Evolutionary conservation across 2,888 invertebrate species (phyloP), one percentile per base, ranked within the genome.

Genomic region (Gymnoscelis rufifasciata): DNA sequence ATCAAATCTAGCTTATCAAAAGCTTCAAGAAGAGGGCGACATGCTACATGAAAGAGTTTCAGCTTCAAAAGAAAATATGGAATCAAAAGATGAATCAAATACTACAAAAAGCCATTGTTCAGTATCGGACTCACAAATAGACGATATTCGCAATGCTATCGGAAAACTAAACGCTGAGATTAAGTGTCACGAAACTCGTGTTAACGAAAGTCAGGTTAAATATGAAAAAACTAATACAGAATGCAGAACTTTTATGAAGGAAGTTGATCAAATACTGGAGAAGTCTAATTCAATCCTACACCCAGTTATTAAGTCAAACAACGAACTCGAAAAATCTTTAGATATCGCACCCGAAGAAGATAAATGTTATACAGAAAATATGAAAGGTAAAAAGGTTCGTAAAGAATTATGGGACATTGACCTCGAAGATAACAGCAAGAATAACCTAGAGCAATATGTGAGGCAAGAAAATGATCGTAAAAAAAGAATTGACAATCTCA

Each of bases 241-340:
- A 55, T 89, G 88, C 52, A 76, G 75, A 40, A 66, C 70, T 23
- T 84, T 87, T 37, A 81, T 88, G 1, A 62, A 71, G 57, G 88
- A 88, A 70, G 81, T 88, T 7, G 80, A 88, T 60, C 67, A 73
- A 10, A 67, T 88, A 28, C 63, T 89, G 43, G 43, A 68, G 19
- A 84, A 80, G 53, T 88, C 88, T 1, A 62, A 78, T 11, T 62
- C 66, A 42, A 75, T 89, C 50, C 64, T 89, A 14, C 86, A 81
- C 47, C 87, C 86, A 15, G 30, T 54, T 0, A 48, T 57, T 54
- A 30, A 45, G 42, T 47, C 56, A 26, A 47, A 24, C 12, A 30
- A 50, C 43, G 50, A 59, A 26, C 37, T 56, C 27, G 35, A 38
- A 8, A 50, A 53, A 23, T 38, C 52, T 14, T 38, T 38, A n/a